Conservation (phyloP, 2,888 invertebrate species). For the Keiferia lycopersicella region DNA sequence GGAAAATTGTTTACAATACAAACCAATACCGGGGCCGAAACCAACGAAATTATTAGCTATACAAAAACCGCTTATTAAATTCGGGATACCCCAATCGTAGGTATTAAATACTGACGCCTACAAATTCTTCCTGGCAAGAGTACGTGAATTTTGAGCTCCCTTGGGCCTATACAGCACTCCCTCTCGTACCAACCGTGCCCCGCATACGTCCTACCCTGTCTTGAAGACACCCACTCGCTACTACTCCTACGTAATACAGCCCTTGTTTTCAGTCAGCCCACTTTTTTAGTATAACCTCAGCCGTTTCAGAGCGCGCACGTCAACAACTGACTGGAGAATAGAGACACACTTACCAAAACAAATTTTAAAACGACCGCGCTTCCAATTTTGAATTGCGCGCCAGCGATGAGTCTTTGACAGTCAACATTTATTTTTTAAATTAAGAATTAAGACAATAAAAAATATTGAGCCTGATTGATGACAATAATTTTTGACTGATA, state of each 20-base stretch:
- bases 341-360: slow-evolving; percentile 33
- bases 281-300: slow-evolving; percentile 62
- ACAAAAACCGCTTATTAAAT: slow-evolving; percentile 56
- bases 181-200: slow-evolving; percentile 35
- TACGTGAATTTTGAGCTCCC: slow-evolving; percentile 58
- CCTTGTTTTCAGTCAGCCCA: slow-evolving; percentile 68
- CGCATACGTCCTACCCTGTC: slow-evolving; percentile 46
- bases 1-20: slow-evolving; percentile 16
- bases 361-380: slow-evolving; percentile 26
- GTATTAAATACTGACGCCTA: slow-evolving; percentile 68
- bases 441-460: slow-evolving; percentile 34
- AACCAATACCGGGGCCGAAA: slow-evolving; percentile 11
- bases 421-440: slow-evolving; percentile 32
- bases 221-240: slow-evolving; percentile 65
- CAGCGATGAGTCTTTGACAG: slow-evolving; percentile 52
- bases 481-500: slow-evolving; percentile 35
- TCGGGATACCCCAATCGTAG: slow-evolving; percentile 66
- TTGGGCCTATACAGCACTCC: slow-evolving; percentile 43
- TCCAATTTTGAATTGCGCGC: slow-evolving; percentile 39
- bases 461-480: slow-evolving; percentile 35
- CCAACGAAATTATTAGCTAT: slow-evolving; percentile 11
- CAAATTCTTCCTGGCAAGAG: slow-evolving; percentile 66
- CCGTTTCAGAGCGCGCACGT: slow-evolving; percentile 45
- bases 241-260: slow-evolving; percentile 57
- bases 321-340: slow-evolving; percentile 22